phyloP scores from a whole-genome alignment of 2,888 invertebrate species.

The Isoperla grammatica region DNA sequence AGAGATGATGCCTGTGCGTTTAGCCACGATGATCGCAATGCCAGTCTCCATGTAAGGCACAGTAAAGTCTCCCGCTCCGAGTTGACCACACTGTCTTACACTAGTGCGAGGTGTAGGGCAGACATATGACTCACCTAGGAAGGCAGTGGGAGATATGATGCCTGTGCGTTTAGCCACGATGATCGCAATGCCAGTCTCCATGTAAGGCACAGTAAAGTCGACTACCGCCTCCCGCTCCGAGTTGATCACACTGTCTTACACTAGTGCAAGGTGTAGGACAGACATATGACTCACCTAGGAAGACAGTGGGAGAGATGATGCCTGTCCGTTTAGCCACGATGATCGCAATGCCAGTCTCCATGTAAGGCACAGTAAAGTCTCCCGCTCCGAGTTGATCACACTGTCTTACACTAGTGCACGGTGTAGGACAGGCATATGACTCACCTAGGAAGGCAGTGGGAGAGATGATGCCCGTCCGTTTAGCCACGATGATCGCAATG shows the following conservation, averaged over 20 bases:
- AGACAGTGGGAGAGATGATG: constrained; percentile 93
- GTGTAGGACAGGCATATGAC: too few relatives aligned
- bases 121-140: constrained; percentile 42
- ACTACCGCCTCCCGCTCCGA: constrained; percentile 70
- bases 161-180: constrained; percentile 60
- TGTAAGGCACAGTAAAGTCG: constrained; percentile 71
- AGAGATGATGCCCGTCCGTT: constrained; percentile 91
- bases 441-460: too few relatives aligned
- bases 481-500: constrained; percentile 90
- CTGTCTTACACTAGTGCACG: too few relatives aligned
- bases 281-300: constrained; percentile 92
- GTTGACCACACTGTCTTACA: too few relatives aligned
- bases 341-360: constrained; percentile 88
- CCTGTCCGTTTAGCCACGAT: constrained; percentile 83
- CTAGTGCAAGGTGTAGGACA: constrained; percentile 91
- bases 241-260: constrained; percentile 90
- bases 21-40: constrained; percentile 90
- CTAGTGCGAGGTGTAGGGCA: too few relatives aligned
- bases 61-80: constrained; percentile 87
- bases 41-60: constrained; percentile 97
- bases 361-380: constrained; percentile 88
- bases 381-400: constrained; percentile 86
- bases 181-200: constrained; percentile 95
- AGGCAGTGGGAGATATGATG: constrained; percentile 50
- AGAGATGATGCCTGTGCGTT: constrained; percentile 79